Percentiles rank a stretch among this genome's conserved stretches.
Evolutionary conservation across 1,140 invertebrate species (phyloP).

Genomic region (Ips typographus): DNA sequence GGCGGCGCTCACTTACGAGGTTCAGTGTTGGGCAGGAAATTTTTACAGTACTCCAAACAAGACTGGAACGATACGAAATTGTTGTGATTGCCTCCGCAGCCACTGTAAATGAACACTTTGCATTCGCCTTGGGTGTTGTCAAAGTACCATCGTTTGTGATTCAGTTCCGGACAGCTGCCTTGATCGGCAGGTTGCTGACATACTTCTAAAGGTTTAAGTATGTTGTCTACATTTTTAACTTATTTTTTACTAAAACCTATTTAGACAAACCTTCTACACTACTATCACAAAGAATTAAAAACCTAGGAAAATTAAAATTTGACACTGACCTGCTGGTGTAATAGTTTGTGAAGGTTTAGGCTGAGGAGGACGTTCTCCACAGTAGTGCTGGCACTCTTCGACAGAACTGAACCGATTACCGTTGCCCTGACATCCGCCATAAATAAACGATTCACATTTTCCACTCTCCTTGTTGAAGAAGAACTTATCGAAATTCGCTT

Average conservation of each 20-base stretch:
- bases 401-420: slow-evolving; percentile 76
- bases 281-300: no score
- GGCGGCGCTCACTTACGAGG: slow-evolving; percentile 51
- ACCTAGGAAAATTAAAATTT: no score
- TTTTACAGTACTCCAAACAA: slow-evolving; percentile 63
- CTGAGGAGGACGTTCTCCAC: slow-evolving; percentile 53
- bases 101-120: slow-evolving; percentile 76
- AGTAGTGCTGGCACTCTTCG: slow-evolving; percentile 70
- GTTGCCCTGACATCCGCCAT: slow-evolving; percentile 84
- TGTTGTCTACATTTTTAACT: neutral
- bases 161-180: slow-evolving; percentile 69
- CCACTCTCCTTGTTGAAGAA: slow-evolving; percentile 64
- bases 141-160: slow-evolving; percentile 77
- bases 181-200: slow-evolving; percentile 65
- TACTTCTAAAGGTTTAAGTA: slow-evolving; percentile 30
- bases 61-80: slow-evolving; percentile 72
- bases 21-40: slow-evolving; percentile 51
- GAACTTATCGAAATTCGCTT: slow-evolving; percentile 62
- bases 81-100: slow-evolving; percentile 78
- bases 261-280: no score
- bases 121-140: slow-evolving; percentile 71
- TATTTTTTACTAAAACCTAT: no score
- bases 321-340: no score
- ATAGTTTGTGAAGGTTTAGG: slow-evolving; percentile 16
- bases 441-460: slow-evolving; percentile 71